Evolutionary conservation across 2,113 vertebrate genomes (phyloP), one percentile per base, ranked within the genome.

Genomic region (Rissa tridactyla): DNA sequence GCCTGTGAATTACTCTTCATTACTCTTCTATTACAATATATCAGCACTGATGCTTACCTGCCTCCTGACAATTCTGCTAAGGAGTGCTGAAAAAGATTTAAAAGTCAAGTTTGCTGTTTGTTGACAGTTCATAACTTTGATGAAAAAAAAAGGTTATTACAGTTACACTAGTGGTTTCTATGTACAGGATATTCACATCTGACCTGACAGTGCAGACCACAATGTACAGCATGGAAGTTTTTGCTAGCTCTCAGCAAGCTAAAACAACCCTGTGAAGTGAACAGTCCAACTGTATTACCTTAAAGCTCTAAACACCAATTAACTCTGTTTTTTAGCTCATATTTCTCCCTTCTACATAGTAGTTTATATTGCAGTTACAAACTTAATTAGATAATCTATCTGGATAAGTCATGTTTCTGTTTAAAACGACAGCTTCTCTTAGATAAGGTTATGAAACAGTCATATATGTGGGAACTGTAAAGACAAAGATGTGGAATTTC

Each of bases 371-470:
- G n/a, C 32, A 73, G 75, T 88, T 94, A 61, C 12, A 83, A 66
- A 81, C 10, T 70, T 92, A 95, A 94, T 96, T 85, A 91, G 66
- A 80, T 89, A 94, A 91, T 80, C 30, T 86, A 65, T 66, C 36
- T 91, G 46, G 54, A 79, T 94, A 72, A 58, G 54, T 91, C 3
- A 2, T 58, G 36, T 91, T 94, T 89, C 54, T 94, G n/a, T 94
- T 92, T 94, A 77, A 95, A 94, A 77, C 90, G 40, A 91, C 91
- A 92, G 22, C 54, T 96, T 89, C 44, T 77, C 36, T 89, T 80
- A 79, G 70, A 76, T 72, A 92, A 91, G 44, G 40, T 94, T 95
- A 88, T 84, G 84, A 94, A 94, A 94, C 92, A 89, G 55, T 91
- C 40, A 65, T 68, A 57, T 71, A 78, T 86, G 40, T 92, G 65